Conservation (phyloP, 2,113 vertebrate species). For the Cyanistes caeruleus region DNA sequence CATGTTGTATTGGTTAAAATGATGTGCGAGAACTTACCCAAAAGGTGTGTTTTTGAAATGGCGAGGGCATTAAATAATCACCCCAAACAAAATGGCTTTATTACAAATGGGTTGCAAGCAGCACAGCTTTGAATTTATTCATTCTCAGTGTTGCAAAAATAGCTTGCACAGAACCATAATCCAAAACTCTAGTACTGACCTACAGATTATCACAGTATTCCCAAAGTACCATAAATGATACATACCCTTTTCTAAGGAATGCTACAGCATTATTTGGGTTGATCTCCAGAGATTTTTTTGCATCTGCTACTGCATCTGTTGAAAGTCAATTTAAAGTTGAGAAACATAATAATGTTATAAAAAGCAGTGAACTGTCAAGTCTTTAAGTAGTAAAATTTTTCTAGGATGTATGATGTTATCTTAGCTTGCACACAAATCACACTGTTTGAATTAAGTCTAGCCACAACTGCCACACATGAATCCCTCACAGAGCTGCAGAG, state of each 20-base stretch:
- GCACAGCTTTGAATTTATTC: background rate
- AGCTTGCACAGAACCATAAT: background rate
- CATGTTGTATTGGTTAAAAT: background rate
- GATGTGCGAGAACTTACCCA: fast-evolving
- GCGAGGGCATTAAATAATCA: background rate
- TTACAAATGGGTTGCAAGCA: background rate
- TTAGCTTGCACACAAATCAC: background rate
- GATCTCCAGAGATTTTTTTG: constrained; percentile 87
- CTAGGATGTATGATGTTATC: background rate
- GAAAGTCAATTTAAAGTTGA: constrained; percentile 25
- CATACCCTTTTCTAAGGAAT: constrained; percentile 90
- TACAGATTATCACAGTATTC: background rate
- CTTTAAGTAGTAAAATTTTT: background rate
- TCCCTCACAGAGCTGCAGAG: background rate
- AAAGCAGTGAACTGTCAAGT: background rate
- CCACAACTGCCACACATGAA: background rate
- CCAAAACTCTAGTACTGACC: background rate
- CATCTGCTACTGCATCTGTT: constrained; percentile 88
- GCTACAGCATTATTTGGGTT: constrained; percentile 84
- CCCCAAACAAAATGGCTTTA: background rate
- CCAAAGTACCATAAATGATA: background rate
- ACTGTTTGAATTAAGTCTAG: background rate
- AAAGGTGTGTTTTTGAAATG: background rate
- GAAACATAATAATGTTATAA: background rate
- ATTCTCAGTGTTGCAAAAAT: background rate